phyloP scores from a whole-genome alignment of 2,797 vertebrate species.

The Distichodus sexfasciatus region DNA sequence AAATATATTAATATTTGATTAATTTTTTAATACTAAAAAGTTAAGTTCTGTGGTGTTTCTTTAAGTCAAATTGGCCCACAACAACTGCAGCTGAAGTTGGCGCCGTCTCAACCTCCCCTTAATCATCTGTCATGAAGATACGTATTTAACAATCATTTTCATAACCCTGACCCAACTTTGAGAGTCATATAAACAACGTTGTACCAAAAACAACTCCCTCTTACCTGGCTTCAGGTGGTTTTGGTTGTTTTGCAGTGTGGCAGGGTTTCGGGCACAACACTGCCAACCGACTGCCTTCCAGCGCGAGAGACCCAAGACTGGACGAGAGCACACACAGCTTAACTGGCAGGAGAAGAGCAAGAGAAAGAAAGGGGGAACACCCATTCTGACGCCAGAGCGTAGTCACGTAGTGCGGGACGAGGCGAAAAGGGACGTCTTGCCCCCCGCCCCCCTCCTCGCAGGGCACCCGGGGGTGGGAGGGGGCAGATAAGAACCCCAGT shows the following conservation, averaged over 20 bases:
- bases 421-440: conserved; percentile 19
- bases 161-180: not conserved
- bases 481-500: conserved; percentile 63
- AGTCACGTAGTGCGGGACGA: conserved; percentile 57
- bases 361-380: conserved; percentile 63
- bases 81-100: no score
- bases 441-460: conserved; percentile 41
- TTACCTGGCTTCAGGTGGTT: conserved; percentile 74
- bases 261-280: conserved; percentile 42
- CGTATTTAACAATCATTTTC: not conserved
- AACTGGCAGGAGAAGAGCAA: conserved; percentile 39
- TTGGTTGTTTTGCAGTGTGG: conserved; percentile 61
- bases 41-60: no score
- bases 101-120: no score
- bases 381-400: conserved; percentile 56
- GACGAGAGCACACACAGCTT: not conserved
- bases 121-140: no score
- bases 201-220: conserved; percentile 50
- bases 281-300: conserved; percentile 42
- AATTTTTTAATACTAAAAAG: no score
- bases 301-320: conserved; percentile 55
- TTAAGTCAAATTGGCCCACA: no score
- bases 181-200: not conserved
- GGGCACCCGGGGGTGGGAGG: conserved; percentile 36
- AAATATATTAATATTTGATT: no score